Conservation (phyloP, 2,113 vertebrate species). For the Cathartes aura region DNA sequence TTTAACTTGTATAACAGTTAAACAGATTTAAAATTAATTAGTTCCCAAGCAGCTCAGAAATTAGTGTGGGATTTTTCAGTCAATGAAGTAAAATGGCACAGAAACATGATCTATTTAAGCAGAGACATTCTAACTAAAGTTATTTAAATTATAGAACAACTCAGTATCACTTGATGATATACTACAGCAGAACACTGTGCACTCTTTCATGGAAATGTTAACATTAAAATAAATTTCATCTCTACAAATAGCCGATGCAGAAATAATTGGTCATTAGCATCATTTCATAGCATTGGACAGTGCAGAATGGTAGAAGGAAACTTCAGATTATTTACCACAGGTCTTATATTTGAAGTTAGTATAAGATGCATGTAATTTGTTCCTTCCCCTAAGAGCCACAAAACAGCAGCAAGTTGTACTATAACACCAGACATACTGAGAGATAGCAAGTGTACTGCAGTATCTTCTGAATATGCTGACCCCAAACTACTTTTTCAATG, state of each 20-base stretch:
- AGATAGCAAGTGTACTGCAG: background rate
- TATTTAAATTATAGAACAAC: constrained; percentile 10
- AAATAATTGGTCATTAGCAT: background rate
- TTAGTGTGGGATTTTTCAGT: constrained; percentile 34
- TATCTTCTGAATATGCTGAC: background rate
- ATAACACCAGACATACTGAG: background rate
- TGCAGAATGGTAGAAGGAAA: background rate
- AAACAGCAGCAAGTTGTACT: background rate
- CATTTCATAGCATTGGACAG: background rate
- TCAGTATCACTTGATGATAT: background rate
- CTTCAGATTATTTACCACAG: background rate
- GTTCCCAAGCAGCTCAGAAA: constrained; percentile 38
- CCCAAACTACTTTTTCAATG: background rate
- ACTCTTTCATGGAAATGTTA: constrained; percentile 20
- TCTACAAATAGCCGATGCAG: background rate
- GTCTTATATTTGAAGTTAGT: background rate
- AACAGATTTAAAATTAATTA: constrained; percentile 65
- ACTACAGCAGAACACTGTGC: background rate
- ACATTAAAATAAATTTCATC: background rate
- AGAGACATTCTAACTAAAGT: background rate
- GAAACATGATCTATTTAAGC: constrained; percentile 8
- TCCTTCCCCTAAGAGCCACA: background rate
- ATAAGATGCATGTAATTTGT: background rate
- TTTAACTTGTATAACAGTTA: constrained; percentile 27
- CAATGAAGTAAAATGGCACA: constrained; percentile 38